Conservation (phyloP, 2,888 invertebrate genomes). For the Elmis aenea region DNA sequence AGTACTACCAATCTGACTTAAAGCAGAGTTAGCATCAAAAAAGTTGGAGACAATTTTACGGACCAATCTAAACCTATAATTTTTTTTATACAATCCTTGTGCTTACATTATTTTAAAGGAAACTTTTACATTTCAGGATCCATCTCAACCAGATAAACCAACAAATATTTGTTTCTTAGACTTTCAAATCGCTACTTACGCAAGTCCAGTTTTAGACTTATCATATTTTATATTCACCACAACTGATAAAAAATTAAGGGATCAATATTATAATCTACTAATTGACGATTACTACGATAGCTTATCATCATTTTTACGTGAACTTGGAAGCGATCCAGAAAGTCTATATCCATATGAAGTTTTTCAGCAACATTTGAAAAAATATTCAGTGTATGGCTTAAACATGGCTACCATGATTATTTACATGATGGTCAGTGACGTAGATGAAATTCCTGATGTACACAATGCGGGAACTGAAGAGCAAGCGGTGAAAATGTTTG, state of each 20-base stretch:
- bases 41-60: too few relatives aligned
- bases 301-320: slow-evolving; percentile 21
- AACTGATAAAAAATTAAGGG: slow-evolving; percentile 25
- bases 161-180: slow-evolving; percentile 30
- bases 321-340: slow-evolving; percentile 30
- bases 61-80: too few relatives aligned
- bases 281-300: slow-evolving; percentile 29
- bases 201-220: slow-evolving; percentile 33
- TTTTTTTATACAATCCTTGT: too few relatives aligned
- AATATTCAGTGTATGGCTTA: slow-evolving; percentile 30
- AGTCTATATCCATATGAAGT: slow-evolving; percentile 31
- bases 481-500: slow-evolving; percentile 15
- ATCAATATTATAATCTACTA: slow-evolving; percentile 25
- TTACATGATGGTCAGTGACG: slow-evolving; percentile 28
- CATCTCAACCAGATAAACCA: slow-evolving; percentile 18
- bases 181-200: slow-evolving; percentile 30
- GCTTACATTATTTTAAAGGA: too few relatives aligned
- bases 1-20: too few relatives aligned
- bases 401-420: slow-evolving; percentile 28
- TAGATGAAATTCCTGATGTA: slow-evolving; percentile 25
- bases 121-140: slow-evolving; percentile 13
- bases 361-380: slow-evolving; percentile 29
- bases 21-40: too few relatives aligned
- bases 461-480: slow-evolving; percentile 10
- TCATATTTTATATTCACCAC: slow-evolving; percentile 35